Evolutionary conservation across 2,888 invertebrate species (phyloP).

Genomic region (Linyphia triangularis): DNA sequence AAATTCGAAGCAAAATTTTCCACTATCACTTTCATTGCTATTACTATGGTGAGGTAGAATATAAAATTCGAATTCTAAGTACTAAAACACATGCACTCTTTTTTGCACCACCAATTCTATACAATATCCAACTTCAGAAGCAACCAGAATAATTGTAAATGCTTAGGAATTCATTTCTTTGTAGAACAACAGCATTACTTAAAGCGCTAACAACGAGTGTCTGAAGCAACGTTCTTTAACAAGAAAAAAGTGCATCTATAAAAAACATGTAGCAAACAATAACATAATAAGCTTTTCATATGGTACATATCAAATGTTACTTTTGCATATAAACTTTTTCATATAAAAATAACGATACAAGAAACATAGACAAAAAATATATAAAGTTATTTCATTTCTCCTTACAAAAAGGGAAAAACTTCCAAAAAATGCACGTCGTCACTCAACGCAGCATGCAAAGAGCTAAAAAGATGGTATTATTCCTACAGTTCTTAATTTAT

Average conservation of each 20-base stretch:
- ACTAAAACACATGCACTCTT: conserved; percentile 32
- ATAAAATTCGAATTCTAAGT: conserved; percentile 51
- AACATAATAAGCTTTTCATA: conserved; percentile 69
- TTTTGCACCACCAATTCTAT: conserved; percentile 1
- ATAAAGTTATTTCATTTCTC: conserved; percentile 43
- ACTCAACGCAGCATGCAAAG: conserved; percentile 42
- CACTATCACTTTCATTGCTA: not conserved
- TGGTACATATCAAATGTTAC: conserved; percentile 63
- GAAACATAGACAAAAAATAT: conserved; percentile 61
- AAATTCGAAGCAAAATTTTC: not conserved
- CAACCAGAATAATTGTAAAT: conserved; percentile 51
- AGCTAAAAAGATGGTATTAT: conserved; percentile 39
- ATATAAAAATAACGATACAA: conserved; percentile 72
- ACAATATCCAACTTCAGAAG: conserved; percentile 24
- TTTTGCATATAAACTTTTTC: conserved; percentile 70
- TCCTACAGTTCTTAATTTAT: conserved; percentile 10
- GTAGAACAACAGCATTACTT: conserved; percentile 52
- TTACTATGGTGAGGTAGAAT: conserved; percentile 46
- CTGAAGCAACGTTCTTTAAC: conserved; percentile 36
- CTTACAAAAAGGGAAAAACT: conserved; percentile 39
- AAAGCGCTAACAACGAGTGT: conserved; percentile 45
- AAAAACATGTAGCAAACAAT: conserved; percentile 73
- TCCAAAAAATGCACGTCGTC: conserved; percentile 46
- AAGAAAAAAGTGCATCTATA: conserved; percentile 68
- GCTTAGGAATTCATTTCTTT: conserved; percentile 29